phyloP scores from a whole-genome alignment of 1,140 invertebrate species.

The Ridgeia piscesae region DNA sequence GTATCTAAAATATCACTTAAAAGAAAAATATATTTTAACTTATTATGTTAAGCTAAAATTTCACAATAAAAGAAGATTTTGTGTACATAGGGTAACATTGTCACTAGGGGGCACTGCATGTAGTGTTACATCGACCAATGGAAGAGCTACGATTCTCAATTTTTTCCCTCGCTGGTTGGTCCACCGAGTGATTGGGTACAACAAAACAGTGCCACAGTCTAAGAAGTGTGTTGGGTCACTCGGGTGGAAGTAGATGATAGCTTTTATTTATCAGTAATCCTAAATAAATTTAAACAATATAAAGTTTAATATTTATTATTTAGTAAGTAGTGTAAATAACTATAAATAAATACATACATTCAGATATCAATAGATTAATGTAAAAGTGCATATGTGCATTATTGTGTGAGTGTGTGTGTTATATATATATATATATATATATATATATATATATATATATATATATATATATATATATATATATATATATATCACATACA shows the following conservation, averaged over 20 bases:
- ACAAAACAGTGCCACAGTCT: neutral
- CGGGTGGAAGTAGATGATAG: neutral
- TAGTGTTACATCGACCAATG: neutral
- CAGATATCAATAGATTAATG: too few relatives aligned
- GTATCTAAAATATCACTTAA: too few relatives aligned
- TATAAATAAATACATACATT: slow-evolving; percentile 6
- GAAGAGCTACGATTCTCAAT: neutral
- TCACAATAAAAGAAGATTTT: too few relatives aligned
- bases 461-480: neutral
- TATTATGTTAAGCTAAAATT: too few relatives aligned
- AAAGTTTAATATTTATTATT: too few relatives aligned
- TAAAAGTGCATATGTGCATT: neutral
- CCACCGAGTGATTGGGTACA: neutral
- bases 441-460: too few relatives aligned
- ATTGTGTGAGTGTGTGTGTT: too few relatives aligned
- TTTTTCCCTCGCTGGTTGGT: neutral
- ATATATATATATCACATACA: neutral
- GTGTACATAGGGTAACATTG: neutral
- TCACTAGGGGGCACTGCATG: neutral
- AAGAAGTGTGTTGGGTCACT: neutral
- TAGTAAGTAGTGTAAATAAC: too few relatives aligned
- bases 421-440: too few relatives aligned
- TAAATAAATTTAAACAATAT: too few relatives aligned
- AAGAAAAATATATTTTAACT: too few relatives aligned
- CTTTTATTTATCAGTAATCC: too few relatives aligned